Percentiles rank a stretch among this genome's conserved stretches.
phyloP scores from a whole-genome alignment of 2,797 vertebrate genomes.

The Tragopan temminckii region DNA sequence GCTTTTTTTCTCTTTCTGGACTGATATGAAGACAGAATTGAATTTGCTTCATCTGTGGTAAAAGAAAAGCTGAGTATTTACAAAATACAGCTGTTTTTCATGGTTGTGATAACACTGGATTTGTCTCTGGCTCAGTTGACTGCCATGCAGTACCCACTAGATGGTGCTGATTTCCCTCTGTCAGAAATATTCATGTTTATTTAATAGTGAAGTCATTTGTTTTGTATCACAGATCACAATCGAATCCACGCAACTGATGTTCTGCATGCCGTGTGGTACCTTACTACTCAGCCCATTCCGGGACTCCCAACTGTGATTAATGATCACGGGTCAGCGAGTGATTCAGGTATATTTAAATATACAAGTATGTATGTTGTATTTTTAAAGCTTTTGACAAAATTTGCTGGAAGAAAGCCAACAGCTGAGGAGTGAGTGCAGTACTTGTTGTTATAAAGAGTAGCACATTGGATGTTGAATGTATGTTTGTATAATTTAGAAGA shows the following conservation, averaged over 20 bases:
- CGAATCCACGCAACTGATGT: conserved; percentile 98
- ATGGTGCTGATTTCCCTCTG: conserved; percentile 66
- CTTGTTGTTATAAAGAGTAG: neutral
- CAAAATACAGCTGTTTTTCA: neutral
- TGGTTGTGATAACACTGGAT: neutral
- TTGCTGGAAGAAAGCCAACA: neutral
- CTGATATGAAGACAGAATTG: neutral
- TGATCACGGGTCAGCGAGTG: conserved; percentile 90
- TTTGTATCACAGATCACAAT: conserved; percentile 91
- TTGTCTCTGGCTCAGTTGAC: neutral
- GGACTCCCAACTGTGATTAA: conserved; percentile 90
- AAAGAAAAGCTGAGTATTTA: neutral
- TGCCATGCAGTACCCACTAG: conserved; percentile 60
- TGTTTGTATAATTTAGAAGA: neutral
- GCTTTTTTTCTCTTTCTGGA: neutral
- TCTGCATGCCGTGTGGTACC: conserved; percentile 98
- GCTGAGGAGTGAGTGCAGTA: accelerated
- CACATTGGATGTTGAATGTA: neutral
- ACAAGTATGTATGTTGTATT: neutral
- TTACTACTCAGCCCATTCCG: conserved; percentile 94
- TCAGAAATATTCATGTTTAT: neutral
- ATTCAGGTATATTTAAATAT: conserved; percentile 87
- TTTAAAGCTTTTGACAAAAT: neutral
- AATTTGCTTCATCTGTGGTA: neutral
- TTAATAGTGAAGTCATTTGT: neutral